A percentile compares a stretch with the other conserved stretches of the same genome.
phyloP scores from a whole-genome alignment of 2,888 invertebrate genomes.

The Rambutsinella grinnellia region DNA sequence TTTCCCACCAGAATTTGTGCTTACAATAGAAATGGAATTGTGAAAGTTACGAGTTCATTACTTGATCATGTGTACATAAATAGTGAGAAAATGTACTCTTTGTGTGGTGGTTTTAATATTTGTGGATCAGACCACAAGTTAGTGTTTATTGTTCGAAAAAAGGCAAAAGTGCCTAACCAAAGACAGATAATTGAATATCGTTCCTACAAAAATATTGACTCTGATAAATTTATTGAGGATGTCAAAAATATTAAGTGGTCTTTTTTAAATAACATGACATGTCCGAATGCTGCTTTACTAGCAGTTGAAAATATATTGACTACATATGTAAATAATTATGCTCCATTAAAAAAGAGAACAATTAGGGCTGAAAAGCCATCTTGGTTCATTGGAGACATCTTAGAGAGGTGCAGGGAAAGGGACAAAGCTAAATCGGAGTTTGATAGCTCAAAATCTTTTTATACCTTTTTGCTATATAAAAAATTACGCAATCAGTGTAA shows the following conservation, averaged over 20 bases:
- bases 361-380: background rate
- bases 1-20: background rate
- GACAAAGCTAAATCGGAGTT: background rate
- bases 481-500: background rate
- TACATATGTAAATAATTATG: background rate
- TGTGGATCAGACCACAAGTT: constrained; percentile 5
- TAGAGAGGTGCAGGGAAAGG: background rate
- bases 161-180: background rate
- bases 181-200: background rate
- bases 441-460: background rate
- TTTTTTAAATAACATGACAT: background rate
- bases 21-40: background rate
- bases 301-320: background rate
- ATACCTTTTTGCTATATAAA: background rate
- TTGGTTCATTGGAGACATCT: background rate
- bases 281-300: background rate
- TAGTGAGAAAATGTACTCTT: background rate
- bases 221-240: background rate
- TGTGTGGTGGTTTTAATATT: background rate
- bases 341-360: background rate
- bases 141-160: background rate
- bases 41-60: background rate
- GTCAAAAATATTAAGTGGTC: background rate
- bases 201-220: background rate
- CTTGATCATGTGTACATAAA: constrained; percentile 13